Conservation (phyloP, 2,113 vertebrate genomes). For the Rhombomys opimus region DNA sequence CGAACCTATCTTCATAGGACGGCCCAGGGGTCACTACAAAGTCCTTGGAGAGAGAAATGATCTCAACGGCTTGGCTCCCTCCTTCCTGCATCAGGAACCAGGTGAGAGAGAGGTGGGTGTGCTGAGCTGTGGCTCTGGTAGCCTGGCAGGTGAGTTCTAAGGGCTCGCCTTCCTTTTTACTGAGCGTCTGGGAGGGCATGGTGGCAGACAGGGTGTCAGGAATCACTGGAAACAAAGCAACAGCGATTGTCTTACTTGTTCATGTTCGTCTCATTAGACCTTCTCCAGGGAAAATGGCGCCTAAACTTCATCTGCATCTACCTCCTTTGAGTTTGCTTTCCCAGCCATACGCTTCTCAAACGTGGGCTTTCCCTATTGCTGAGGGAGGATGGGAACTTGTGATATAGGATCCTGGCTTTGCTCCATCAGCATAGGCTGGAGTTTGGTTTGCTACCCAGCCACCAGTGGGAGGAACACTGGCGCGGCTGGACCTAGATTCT, state of each 20-base stretch:
- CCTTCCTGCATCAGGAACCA: constrained; percentile 87
- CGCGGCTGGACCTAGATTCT: constrained; percentile 33
- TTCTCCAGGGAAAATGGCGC: neutral
- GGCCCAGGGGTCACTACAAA: constrained; percentile 89
- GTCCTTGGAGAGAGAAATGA: constrained; percentile 91
- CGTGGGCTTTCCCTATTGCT: neutral
- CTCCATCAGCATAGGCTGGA: neutral
- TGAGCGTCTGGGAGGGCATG: constrained; percentile 80
- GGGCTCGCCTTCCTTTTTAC: constrained; percentile 83
- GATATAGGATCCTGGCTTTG: neutral
- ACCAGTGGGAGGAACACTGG: neutral
- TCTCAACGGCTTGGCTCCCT: neutral
- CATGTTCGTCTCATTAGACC: neutral
- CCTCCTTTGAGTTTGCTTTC: neutral
- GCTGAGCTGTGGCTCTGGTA: constrained; percentile 91
- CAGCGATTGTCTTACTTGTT: neutral
- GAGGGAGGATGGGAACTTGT: neutral
- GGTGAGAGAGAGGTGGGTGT: constrained; percentile 93
- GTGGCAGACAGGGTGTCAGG: constrained; percentile 89
- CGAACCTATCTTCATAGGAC: constrained; percentile 87
- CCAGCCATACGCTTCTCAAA: neutral
- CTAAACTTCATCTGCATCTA: neutral
- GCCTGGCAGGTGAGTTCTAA: constrained; percentile 90
- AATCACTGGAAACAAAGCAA: constrained; percentile 87
- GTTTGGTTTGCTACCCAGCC: constrained; percentile 41